phyloP scores from a whole-genome alignment of 1,140 invertebrate species.

The Aporrectodea caliginosa region DNA sequence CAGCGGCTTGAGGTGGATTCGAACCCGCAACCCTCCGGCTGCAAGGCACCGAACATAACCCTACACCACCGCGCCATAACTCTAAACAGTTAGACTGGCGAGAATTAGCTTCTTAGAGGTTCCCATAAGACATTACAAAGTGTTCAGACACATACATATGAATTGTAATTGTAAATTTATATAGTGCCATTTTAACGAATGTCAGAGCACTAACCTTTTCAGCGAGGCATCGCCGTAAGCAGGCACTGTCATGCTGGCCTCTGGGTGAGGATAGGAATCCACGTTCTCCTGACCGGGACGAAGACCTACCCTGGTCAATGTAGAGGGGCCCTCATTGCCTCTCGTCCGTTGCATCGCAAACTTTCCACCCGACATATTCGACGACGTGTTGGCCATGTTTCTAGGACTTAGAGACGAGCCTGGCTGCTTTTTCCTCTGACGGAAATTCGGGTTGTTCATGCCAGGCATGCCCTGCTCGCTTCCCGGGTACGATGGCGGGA shows the following conservation, averaged over 20 bases:
- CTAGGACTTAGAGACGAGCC: background rate
- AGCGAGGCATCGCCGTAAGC: background rate
- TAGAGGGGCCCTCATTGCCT: background rate
- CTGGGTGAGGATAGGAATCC: background rate
- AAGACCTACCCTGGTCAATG: background rate
- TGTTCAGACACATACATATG: too few species aligned
- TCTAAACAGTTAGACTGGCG: too few species aligned
- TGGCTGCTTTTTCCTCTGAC: background rate
- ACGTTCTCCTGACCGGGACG: background rate
- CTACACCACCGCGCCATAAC: too few species aligned
- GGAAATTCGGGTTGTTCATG: background rate
- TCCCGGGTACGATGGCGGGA: background rate
- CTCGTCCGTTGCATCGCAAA: background rate
- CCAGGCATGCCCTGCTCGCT: background rate
- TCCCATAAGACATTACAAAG: too few species aligned
- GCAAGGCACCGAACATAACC: too few species aligned
- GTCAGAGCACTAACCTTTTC: background rate
- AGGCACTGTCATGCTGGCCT: background rate
- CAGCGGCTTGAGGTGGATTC: too few species aligned
- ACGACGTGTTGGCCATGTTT: background rate
- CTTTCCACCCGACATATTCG: background rate
- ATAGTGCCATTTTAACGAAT: background rate
- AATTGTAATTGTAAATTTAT: too few species aligned
- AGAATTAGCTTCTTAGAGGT: too few species aligned
- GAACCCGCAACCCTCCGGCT: too few species aligned